Evolutionary conservation across 1,140 invertebrate species (phyloP).

Genomic region (Batillaria attramentaria): DNA sequence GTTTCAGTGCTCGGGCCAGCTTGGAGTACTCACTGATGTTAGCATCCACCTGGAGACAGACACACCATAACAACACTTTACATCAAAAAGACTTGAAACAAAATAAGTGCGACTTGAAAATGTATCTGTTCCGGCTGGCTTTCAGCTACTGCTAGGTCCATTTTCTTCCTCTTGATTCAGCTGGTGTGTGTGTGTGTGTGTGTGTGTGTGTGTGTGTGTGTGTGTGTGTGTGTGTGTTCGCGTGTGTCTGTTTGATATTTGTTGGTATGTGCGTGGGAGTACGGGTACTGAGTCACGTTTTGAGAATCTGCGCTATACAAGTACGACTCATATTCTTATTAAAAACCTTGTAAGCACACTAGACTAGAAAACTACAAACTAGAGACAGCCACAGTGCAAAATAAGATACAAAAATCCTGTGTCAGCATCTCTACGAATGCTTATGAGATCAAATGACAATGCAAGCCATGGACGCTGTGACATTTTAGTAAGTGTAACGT

Average conservation of each 20-base stretch:
- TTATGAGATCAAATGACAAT: no score
- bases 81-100: not conserved
- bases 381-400: no score
- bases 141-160: not conserved
- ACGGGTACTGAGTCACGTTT: no score
- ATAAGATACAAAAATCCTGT: no score
- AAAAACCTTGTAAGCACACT: no score
- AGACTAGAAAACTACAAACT: no score
- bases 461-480: no score
- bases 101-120: no score
- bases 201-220: not conserved
- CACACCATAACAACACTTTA: not conserved
- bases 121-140: not conserved
- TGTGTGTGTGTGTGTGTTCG: not conserved
- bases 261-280: no score
- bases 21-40: slow-evolving; percentile 56
- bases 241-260: not conserved
- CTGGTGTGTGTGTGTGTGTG: not conserved
- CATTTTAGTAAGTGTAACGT: no score
- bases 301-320: not conserved
- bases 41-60: slow-evolving; percentile 49
- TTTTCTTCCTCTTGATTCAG: not conserved
- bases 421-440: no score
- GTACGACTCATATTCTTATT: not conserved
- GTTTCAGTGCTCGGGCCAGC: slow-evolving; percentile 52